phyloP scores from a whole-genome alignment of 2,113 vertebrate species.

The Ptyas mucosa region DNA sequence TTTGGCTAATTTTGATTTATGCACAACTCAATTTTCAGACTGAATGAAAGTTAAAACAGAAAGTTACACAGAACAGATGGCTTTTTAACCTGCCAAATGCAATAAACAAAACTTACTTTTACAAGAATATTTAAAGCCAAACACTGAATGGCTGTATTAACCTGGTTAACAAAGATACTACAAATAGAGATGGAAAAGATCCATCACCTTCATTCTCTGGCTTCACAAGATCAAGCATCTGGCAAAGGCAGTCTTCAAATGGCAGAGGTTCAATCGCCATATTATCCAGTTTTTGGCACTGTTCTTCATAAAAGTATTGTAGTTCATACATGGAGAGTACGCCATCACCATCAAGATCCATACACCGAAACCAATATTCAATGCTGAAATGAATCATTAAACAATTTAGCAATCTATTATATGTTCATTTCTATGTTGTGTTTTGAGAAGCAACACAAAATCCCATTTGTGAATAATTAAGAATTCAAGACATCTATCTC shows the following conservation, averaged over 20 bases:
- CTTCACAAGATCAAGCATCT: conserved; percentile 93
- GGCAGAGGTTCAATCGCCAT: conserved; percentile 91
- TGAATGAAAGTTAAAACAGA: not conserved
- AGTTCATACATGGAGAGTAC: conserved; percentile 91
- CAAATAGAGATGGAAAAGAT: not conserved
- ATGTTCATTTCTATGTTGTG: not conserved
- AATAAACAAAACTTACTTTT: not conserved
- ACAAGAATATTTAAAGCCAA: not conserved
- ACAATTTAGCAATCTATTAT: not conserved
- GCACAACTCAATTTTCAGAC: not conserved
- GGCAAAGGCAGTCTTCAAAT: conserved; percentile 93
- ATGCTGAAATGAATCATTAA: conserved; percentile 71
- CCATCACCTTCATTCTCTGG: conserved; percentile 79
- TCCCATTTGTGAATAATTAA: not conserved
- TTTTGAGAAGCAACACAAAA: not conserved
- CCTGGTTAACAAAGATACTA: not conserved
- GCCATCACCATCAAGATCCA: conserved; percentile 95
- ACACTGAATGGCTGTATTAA: not conserved
- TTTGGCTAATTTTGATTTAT: not conserved
- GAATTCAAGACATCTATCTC: not conserved
- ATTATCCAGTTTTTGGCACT: conserved; percentile 85
- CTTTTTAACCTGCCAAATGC: not conserved
- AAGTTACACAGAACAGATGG: not conserved
- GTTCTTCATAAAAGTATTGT: conserved; percentile 93
- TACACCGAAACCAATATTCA: conserved; percentile 98